A percentile compares a stretch with the other conserved stretches of the same genome.
These are phyloP conservation scores for Coilia nasus DNA, from an alignment of 2,797 vertebrate genomes.

Conservation along the genomic window DNA sequence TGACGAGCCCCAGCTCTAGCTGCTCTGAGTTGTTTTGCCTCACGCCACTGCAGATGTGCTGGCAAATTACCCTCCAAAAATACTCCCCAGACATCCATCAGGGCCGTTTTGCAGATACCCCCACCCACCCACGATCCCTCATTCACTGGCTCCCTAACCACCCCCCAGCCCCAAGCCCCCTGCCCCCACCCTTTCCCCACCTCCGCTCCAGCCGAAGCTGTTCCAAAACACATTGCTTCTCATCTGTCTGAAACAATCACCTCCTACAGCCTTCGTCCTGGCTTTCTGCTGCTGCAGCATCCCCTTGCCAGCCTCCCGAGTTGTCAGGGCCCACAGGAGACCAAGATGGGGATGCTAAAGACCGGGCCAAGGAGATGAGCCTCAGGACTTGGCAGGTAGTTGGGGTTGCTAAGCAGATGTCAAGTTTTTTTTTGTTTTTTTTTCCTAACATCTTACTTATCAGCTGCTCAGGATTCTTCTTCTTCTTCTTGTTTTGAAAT, in stretches of 20 bases:
- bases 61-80: slow-evolving; percentile 21
- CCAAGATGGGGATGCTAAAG: background rate
- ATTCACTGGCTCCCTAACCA: background rate
- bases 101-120: background rate
- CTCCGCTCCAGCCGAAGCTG: background rate
- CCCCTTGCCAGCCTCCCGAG: slow-evolving; percentile 59
- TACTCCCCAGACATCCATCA: slow-evolving; percentile 17
- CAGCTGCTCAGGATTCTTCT: background rate
- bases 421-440: slow-evolving; percentile 33
- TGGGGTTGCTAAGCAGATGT: slow-evolving; percentile 69
- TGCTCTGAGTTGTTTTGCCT: background rate
- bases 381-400: slow-evolving; percentile 58
- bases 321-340: slow-evolving; percentile 55
- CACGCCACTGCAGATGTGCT: slow-evolving; percentile 21
- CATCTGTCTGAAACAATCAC: slow-evolving; percentile 59
- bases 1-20: background rate
- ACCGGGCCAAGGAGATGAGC: slow-evolving; percentile 57
- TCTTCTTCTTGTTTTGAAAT: background rate
- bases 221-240: slow-evolving; percentile 64
- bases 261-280: background rate
- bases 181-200: too few relatives aligned
- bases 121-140: background rate
- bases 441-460: slow-evolving; percentile 21
- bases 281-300: slow-evolving; percentile 3
- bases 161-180: background rate